These are phyloP conservation scores for Ceratoteleas bidentatus DNA, from an alignment of 1,140 invertebrate genomes.

Conservation along the genomic window DNA sequence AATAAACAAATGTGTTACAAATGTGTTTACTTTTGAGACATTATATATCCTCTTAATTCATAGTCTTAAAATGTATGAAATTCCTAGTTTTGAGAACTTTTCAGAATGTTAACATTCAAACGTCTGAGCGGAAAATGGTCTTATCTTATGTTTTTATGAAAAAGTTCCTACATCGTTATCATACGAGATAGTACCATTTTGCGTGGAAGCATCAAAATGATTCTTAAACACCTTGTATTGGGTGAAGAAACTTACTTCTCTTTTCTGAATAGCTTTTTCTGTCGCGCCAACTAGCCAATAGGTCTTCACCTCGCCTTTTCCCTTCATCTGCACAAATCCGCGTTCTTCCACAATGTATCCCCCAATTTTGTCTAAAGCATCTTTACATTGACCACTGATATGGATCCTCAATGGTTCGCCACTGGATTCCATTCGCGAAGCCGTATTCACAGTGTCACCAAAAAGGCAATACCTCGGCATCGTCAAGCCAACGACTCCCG, in stretches of 20 bases:
- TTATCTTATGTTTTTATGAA: too few relatives aligned
- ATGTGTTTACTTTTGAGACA: too few relatives aligned
- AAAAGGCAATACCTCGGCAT: slow-evolving; percentile 98
- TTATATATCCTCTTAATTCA: too few relatives aligned
- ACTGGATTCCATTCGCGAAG: slow-evolving; percentile 97
- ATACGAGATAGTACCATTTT: too few relatives aligned
- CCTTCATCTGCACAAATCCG: slow-evolving; percentile 94
- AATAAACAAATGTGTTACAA: too few relatives aligned
- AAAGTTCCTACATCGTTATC: too few relatives aligned
- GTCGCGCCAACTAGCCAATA: slow-evolving; percentile 95
- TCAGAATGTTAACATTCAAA: too few relatives aligned
- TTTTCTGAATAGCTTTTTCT: slow-evolving; percentile 90
- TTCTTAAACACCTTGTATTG: too few relatives aligned
- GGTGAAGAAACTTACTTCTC: slow-evolving; percentile 84
- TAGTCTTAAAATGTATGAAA: too few relatives aligned
- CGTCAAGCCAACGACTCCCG: slow-evolving; percentile 97
- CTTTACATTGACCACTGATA: slow-evolving; percentile 91
- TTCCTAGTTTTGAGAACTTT: too few relatives aligned
- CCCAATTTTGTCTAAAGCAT: slow-evolving; percentile 92
- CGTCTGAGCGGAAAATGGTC: too few relatives aligned
- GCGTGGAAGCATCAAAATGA: neutral
- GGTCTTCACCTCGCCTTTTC: slow-evolving; percentile 91
- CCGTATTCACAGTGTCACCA: slow-evolving; percentile 96
- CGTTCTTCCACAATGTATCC: slow-evolving; percentile 93
- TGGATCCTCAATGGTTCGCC: slow-evolving; percentile 95